A percentile compares a stretch with the other conserved stretches of the same genome.
Conservation (phyloP, 2,888 invertebrate genomes). For the Beris morrisii region DNA sequence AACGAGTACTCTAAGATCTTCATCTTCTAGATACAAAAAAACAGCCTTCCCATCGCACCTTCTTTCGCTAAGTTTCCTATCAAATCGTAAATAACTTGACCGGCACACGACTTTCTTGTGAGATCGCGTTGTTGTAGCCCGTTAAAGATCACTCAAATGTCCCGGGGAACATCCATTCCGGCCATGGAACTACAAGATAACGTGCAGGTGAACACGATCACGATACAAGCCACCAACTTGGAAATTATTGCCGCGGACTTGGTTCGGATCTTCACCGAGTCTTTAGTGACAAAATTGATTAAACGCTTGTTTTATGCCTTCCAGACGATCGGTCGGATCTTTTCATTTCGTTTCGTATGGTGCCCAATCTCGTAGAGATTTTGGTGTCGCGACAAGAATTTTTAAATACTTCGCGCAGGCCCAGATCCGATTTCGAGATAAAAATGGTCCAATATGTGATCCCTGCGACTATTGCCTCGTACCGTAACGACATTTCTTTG, state of each 20-base stretch:
- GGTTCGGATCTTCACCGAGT: not conserved
- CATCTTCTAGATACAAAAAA: too few relatives aligned
- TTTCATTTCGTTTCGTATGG: not conserved
- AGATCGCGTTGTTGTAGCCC: conserved; percentile 2
- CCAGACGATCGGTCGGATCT: conserved; percentile 7
- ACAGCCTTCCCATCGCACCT: too few relatives aligned
- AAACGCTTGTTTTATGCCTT: conserved; percentile 13
- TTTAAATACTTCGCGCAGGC: conserved; percentile 7
- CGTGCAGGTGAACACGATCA: conserved; percentile 28
- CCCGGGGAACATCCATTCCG: conserved; percentile 16
- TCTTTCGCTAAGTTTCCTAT: too few relatives aligned
- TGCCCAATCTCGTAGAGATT: not conserved
- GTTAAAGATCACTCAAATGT: conserved; percentile 20
- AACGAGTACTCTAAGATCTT: too few relatives aligned
- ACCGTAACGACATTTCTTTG: conserved; percentile 9
- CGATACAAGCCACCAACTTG: conserved; percentile 31
- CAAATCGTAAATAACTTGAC: too few relatives aligned
- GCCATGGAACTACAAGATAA: conserved; percentile 26
- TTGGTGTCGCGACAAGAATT: conserved; percentile 22
- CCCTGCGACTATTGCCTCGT: conserved; percentile 8
- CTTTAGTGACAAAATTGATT: conserved; percentile 27
- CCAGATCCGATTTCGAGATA: conserved; percentile 27
- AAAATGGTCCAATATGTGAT: conserved; percentile 7
- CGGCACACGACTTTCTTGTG: too few relatives aligned
- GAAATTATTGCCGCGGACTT: conserved; percentile 13